Conservation (phyloP, 1,140 invertebrate species). For the Drosophila ercepeae region DNA sequence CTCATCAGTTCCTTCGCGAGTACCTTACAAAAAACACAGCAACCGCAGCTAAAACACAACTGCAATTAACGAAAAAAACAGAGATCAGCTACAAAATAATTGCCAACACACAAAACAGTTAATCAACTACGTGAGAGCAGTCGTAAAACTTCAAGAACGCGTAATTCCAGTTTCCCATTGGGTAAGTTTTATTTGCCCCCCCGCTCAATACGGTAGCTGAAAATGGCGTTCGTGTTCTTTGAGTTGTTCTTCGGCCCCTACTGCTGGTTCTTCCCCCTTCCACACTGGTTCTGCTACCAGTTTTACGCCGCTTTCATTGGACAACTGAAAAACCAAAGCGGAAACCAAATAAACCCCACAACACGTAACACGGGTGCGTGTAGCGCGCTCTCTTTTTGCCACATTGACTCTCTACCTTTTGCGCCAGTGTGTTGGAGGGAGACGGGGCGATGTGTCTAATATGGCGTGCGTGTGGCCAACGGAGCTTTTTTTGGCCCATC, state of each 20-base stretch:
- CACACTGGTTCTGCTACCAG: constrained; percentile 68
- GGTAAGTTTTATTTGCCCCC: constrained; percentile 46
- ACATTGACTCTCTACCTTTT: neutral
- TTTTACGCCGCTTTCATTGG: constrained; percentile 83
- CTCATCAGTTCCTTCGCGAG: constrained; percentile 78
- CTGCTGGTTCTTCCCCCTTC: constrained; percentile 13
- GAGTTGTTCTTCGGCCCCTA: constrained; percentile 20
- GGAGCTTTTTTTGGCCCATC: constrained; percentile 30
- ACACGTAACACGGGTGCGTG: constrained; percentile 48
- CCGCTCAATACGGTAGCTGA: constrained; percentile 38
- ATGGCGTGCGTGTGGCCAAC: constrained; percentile 55
- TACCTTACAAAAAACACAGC: constrained; percentile 53
- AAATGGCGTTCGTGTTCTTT: constrained; percentile 47
- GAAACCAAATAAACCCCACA: constrained; percentile 20
- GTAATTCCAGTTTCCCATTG: constrained; percentile 61
- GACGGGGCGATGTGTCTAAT: constrained; percentile 31
- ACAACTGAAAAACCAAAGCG: constrained; percentile 34
- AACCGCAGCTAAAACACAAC: constrained; percentile 17
- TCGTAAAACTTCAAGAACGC: constrained; percentile 14
- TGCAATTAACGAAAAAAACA: neutral
- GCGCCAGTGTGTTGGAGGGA: constrained; percentile 30
- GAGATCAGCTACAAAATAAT: constrained; percentile 2
- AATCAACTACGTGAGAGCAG: neutral
- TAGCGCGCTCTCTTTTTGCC: constrained; percentile 21
- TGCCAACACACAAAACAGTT: constrained; percentile 2